phyloP scores from a whole-genome alignment of 2,113 vertebrate species.

The Leucopsar rothschildi region DNA sequence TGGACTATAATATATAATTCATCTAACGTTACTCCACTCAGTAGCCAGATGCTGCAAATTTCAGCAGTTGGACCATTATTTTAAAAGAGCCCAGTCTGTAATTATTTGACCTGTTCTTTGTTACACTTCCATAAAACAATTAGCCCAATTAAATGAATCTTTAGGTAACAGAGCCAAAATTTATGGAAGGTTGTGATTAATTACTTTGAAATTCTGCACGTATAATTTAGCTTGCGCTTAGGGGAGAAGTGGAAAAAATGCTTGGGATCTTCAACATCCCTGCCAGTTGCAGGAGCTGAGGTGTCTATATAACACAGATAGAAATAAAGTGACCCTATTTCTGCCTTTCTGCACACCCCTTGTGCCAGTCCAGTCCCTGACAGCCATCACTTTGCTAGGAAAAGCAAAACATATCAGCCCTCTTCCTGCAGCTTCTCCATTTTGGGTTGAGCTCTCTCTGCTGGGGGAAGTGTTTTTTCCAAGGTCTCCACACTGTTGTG shows the following conservation, averaged over 20 bases:
- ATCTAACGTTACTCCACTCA: neutral
- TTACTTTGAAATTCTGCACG: neutral
- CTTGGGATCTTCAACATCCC: neutral
- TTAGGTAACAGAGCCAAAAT: neutral
- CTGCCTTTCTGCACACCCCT: neutral
- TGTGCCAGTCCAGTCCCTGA: neutral
- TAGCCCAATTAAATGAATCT: neutral
- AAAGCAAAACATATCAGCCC: neutral
- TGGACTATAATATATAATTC: constrained; percentile 1
- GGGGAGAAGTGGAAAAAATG: neutral
- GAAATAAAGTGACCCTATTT: neutral
- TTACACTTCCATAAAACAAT: neutral
- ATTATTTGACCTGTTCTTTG: neutral
- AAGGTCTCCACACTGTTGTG: neutral
- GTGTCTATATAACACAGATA: rapidly evolving
- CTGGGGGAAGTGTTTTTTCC: neutral
- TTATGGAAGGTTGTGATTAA: neutral
- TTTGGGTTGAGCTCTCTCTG: neutral
- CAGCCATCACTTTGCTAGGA: neutral
- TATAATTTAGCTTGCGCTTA: neutral
- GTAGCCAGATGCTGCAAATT: constrained; percentile 4
- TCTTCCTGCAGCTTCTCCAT: neutral
- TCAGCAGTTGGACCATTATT: neutral
- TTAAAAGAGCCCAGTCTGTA: neutral
- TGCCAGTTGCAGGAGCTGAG: neutral